Conservation (phyloP, 1,140 invertebrate species). For the Heliconius congener region DNA sequence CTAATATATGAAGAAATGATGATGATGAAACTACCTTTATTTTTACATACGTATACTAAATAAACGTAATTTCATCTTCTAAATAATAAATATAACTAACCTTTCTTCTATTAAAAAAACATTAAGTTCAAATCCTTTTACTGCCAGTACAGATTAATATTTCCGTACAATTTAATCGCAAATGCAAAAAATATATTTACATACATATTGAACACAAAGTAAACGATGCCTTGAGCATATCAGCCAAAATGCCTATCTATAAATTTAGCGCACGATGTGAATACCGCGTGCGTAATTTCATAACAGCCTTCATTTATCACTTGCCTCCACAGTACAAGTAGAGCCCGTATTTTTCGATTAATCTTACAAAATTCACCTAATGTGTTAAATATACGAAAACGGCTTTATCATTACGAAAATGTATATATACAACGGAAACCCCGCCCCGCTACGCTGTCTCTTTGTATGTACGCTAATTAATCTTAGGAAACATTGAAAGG, state of each 20-base stretch:
- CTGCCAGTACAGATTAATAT: not conserved
- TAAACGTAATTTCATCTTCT: too few species aligned
- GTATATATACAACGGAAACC: slow-evolving; percentile 10
- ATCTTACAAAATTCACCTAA: slow-evolving; percentile 39
- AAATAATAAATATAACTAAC: too few species aligned
- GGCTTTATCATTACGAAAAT: slow-evolving; percentile 32
- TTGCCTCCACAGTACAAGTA: slow-evolving; percentile 40
- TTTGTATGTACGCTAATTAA: slow-evolving; percentile 18
- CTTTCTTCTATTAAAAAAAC: not conserved
- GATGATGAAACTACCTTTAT: too few species aligned
- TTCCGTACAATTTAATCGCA: not conserved
- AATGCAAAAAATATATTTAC: not conserved
- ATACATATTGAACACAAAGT: not conserved
- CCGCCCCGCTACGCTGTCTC: slow-evolving; percentile 17
- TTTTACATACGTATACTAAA: too few species aligned
- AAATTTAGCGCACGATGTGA: slow-evolving; percentile 38
- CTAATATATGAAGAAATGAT: too few species aligned
- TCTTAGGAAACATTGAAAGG: slow-evolving; percentile 15
- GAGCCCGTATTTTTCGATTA: slow-evolving; percentile 44
- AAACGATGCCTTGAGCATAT: slow-evolving; percentile 11
- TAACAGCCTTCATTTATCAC: slow-evolving; percentile 48
- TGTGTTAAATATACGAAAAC: slow-evolving; percentile 34
- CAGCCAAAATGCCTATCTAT: slow-evolving; percentile 26
- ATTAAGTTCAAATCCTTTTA: not conserved
- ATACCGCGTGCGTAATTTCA: slow-evolving; percentile 37